Percentiles rank a stretch among this genome's conserved stretches.
These are phyloP conservation scores for Lepidurus arcticus DNA, from an alignment of 1,140 invertebrate genomes.

Conservation along the genomic window DNA sequence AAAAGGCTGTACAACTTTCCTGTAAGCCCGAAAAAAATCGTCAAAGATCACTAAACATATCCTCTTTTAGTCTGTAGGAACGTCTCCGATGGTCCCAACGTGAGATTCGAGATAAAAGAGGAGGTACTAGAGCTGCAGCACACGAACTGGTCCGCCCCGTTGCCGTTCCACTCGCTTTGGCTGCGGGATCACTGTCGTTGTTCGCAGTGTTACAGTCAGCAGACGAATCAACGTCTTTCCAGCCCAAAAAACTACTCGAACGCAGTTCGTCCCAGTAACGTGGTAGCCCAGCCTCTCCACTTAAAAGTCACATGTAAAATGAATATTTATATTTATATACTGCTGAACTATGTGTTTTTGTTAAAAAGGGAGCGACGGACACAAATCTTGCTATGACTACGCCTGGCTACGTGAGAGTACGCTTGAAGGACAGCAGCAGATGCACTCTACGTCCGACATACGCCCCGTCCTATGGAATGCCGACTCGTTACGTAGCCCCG, in stretches of 20 bases:
- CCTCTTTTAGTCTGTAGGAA: neutral
- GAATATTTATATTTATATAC: no score
- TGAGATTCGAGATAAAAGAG: neutral
- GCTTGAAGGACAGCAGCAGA: conserved; percentile 37
- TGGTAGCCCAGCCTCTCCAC: conserved; percentile 37
- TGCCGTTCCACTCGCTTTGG: conserved; percentile 40
- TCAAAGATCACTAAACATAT: neutral
- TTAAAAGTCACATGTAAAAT: neutral
- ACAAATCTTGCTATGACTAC: conserved; percentile 45
- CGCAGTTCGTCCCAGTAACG: conserved; percentile 44
- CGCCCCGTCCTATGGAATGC: conserved; percentile 44
- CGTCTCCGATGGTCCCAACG: neutral
- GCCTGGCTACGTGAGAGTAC: conserved; percentile 46
- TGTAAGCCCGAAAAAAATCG: no score
- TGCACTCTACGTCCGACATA: conserved; percentile 11
- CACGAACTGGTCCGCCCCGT: neutral
- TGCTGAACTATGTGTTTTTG: neutral
- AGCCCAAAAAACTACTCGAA: neutral
- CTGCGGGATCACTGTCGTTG: conserved; percentile 51
- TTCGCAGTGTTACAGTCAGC: conserved; percentile 45
- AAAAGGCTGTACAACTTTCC: no score
- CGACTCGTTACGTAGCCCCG: neutral
- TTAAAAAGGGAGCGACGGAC: conserved; percentile 47
- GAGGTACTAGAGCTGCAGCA: neutral
- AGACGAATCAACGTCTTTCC: conserved; percentile 44